Evolutionary conservation across 2,113 vertebrate genomes (phyloP), one percentile per base, ranked within the genome.

Genomic region (Eira barbara): DNA sequence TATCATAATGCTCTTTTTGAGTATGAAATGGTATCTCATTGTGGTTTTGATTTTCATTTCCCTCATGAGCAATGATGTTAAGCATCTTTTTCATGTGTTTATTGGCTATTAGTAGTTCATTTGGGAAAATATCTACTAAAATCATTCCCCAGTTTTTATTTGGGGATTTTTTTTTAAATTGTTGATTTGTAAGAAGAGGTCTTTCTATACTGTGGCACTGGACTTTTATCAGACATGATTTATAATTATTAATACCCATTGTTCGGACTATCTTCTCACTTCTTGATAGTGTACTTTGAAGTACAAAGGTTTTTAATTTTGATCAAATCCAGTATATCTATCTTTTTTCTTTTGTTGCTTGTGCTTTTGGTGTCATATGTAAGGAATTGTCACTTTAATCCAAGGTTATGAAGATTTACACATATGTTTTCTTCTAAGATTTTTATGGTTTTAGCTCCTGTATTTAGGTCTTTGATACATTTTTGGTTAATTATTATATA

Each of bases 41-140:
- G 39, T 80, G 42, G 15, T 94, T 91, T 96, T 82, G 74, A 78
- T 78, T 97, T 95, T 9, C 29, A 69, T 92, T 92, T 84, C 42
- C 12, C 23, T 89, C 73, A 81, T 73, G 36, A 80, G 61, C 61
- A 63, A 27, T 85, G 42, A 45, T 84, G 13, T 34, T 91, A 83
- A 97, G 5, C 69, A 84, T 83, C 17, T 61, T 88, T 76, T 34
- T 89, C 47, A 71, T 84, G 65, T 96, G 31, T 47, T 92, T 92
- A 81, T 29, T 83, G 47, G 21, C 65, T 29, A 61, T 83, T 83
- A 69, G 15, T 42, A 91, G 61, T 69, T 8, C 52, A 45, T 88
- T 79, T 95, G 49, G 21, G 79, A 20, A 87, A 87, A 69, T 89
- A 42, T 61, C 45, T 81, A 25, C 52, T 73, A 36, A 78, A 13